Evolutionary conservation across 2,113 vertebrate species (phyloP).

Genomic region (Elephas maximus): DNA sequence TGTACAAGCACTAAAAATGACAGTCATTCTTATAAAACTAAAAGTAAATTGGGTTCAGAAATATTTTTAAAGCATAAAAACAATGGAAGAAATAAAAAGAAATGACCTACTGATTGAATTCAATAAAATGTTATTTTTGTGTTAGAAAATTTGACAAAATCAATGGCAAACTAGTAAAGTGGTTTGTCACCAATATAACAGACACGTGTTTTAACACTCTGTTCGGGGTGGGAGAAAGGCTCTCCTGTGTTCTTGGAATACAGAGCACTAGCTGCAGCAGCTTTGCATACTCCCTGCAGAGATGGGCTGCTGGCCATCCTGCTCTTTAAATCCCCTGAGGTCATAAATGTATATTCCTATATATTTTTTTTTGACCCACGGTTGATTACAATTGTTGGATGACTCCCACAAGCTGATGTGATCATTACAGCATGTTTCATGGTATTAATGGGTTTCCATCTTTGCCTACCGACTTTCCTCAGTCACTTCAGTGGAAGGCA

Average conservation of each 20-base stretch:
- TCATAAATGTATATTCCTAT: not conserved
- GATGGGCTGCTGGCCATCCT: not conserved
- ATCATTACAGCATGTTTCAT: constrained; percentile 50
- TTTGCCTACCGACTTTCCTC: constrained; percentile 28
- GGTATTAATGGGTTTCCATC: not conserved
- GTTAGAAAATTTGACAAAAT: not conserved
- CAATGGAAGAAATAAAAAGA: not conserved
- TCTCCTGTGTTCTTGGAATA: not conserved
- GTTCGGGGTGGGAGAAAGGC: not conserved
- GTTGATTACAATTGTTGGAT: not conserved
- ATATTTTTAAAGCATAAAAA: constrained; percentile 31
- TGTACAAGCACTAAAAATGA: not conserved
- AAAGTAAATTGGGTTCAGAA: not conserved
- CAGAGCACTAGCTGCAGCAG: not conserved
- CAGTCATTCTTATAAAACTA: not conserved
- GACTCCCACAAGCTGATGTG: not conserved
- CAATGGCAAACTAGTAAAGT: not conserved
- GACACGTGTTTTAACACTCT: not conserved
- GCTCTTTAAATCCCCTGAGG: not conserved
- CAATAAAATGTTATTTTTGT: not conserved
- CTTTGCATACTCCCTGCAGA: too few relatives aligned
- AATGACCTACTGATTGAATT: not conserved
- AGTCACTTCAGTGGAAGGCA: constrained; percentile 2
- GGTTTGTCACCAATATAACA: not conserved
- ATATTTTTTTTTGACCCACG: not conserved